Percentiles rank a stretch among this genome's conserved stretches.
These are phyloP conservation scores for Porites cylindrica DNA, from an alignment of 92 coral and sea anemone species.

Conservation along the genomic window DNA sequence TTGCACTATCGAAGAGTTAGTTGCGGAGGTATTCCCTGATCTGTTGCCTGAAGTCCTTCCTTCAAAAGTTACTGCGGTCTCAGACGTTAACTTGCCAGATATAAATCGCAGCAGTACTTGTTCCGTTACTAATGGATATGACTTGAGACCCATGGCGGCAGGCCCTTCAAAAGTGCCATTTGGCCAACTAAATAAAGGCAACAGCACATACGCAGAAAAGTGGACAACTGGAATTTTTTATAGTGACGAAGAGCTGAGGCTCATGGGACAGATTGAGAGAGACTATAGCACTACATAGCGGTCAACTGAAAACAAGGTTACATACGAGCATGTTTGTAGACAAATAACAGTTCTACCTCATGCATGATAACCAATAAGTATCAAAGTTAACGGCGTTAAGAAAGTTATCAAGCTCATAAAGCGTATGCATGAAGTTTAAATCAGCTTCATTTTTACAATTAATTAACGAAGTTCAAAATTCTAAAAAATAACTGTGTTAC, in stretches of 20 bases:
- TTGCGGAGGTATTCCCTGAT: slow-evolving; percentile 17
- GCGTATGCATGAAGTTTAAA: too few relatives aligned
- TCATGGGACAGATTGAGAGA: slow-evolving; percentile 25
- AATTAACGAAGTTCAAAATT: too few relatives aligned
- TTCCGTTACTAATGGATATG: slow-evolving; percentile 24
- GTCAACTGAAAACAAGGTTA: background rate
- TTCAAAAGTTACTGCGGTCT: background rate
- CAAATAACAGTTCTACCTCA: too few relatives aligned
- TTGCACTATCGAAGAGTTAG: slow-evolving; percentile 13
- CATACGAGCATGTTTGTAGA: background rate
- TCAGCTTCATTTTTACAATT: too few relatives aligned
- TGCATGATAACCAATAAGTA: too few relatives aligned
- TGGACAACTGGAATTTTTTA: slow-evolving; percentile 24
- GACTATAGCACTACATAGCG: background rate
- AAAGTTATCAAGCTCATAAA: too few relatives aligned
- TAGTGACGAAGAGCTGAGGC: background rate
- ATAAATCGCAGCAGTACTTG: slow-evolving; percentile 1
- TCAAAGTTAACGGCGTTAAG: too few relatives aligned
- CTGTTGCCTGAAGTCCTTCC: background rate
- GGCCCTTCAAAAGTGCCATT: background rate
- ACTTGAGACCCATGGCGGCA: slow-evolving; percentile 31
- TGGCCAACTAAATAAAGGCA: background rate
- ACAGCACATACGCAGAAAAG: background rate
- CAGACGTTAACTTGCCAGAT: background rate
- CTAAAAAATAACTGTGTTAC: too few relatives aligned